Percentiles rank a stretch among this genome's conserved stretches.
These are phyloP conservation scores for Deroptyus accipitrinus DNA, from an alignment of 2,113 vertebrate species.

Conservation along the genomic window DNA sequence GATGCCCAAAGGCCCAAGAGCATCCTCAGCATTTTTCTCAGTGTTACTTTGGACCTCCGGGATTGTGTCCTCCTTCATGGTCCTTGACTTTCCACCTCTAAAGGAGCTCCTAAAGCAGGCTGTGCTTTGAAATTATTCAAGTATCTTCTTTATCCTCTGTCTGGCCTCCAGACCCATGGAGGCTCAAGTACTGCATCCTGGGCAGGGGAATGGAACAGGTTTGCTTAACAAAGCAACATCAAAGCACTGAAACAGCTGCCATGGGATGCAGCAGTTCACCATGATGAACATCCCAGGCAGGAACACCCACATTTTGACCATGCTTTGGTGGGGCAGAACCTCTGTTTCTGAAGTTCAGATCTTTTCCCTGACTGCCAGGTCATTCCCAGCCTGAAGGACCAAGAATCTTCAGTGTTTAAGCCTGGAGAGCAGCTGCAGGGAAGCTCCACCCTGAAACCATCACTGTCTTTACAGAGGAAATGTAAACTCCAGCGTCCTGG, in stretches of 20 bases:
- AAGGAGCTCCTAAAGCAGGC: neutral
- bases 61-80: neutral
- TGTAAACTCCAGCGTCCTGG: slow-evolving; percentile 30
- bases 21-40: neutral
- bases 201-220: neutral
- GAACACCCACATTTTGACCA: neutral
- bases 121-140: neutral
- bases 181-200: neutral
- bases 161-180: neutral
- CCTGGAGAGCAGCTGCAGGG: slow-evolving; percentile 42
- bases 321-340: neutral
- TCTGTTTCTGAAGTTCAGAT: neutral
- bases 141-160: neutral
- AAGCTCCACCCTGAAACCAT: slow-evolving; percentile 47
- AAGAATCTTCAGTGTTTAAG: neutral
- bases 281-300: neutral
- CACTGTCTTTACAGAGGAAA: slow-evolving; percentile 19
- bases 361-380: neutral
- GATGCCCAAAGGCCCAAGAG: neutral
- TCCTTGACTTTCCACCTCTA: neutral
- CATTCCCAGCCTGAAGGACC: neutral
- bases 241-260: neutral
- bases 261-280: neutral
- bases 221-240: neutral
- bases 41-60: neutral